Conservation (phyloP, 2,888 invertebrate species). For the Caenorhabditis zanzibari region DNA sequence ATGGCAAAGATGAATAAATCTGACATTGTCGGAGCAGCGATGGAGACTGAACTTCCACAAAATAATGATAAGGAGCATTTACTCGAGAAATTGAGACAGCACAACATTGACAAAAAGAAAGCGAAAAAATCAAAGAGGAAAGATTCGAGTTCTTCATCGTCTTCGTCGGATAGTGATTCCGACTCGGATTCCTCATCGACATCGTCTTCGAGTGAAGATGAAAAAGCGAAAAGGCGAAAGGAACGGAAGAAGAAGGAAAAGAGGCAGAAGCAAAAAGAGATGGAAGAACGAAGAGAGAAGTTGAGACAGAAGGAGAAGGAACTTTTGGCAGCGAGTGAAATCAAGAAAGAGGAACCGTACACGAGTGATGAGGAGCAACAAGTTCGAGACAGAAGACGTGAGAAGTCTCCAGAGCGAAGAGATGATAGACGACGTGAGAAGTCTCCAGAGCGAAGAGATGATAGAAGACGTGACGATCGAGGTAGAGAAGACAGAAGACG, state of each 20-base stretch:
- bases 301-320: slow-evolving; percentile 40
- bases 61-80: slow-evolving; percentile 64
- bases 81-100: slow-evolving; percentile 69
- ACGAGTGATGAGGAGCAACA: slow-evolving; percentile 41
- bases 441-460: no score
- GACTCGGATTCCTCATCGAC: slow-evolving; percentile 50
- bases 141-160: slow-evolving; percentile 28
- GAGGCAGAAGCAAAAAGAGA: slow-evolving; percentile 51
- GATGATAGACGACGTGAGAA: slow-evolving; percentile 21
- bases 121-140: slow-evolving; percentile 45
- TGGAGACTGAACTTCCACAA: slow-evolving; percentile 58
- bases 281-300: slow-evolving; percentile 51
- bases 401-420: slow-evolving; percentile 2
- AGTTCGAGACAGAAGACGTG: slow-evolving; percentile 5
- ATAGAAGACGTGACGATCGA: not conserved
- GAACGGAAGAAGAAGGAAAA: slow-evolving; percentile 41
- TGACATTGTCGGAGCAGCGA: slow-evolving; percentile 73
- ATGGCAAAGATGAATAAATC: slow-evolving; percentile 81
- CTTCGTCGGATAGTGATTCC: slow-evolving; percentile 37
- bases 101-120: slow-evolving; percentile 60
- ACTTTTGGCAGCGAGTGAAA: slow-evolving; percentile 33
- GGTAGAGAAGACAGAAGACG: no score
- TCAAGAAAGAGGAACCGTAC: slow-evolving; percentile 41
- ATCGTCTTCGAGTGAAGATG: slow-evolving; percentile 62
- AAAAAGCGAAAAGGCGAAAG: slow-evolving; percentile 45